These are phyloP conservation scores for Caenorhabditis virilis DNA, from an alignment of 2,888 invertebrate species.

Conservation along the genomic window DNA sequence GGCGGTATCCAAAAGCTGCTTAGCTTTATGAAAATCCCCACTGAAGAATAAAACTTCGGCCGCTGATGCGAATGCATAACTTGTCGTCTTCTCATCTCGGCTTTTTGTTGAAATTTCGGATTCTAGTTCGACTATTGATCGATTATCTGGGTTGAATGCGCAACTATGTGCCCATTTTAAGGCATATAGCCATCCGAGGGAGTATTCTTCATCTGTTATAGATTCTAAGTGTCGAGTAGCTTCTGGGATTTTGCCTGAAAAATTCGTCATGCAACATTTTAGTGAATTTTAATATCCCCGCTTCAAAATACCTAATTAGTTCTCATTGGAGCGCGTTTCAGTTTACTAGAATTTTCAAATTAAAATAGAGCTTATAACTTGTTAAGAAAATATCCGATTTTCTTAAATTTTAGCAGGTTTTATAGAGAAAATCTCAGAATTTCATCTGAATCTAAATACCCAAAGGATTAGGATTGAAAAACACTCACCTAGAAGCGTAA, in stretches of 20 bases:
- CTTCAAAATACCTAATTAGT: no score
- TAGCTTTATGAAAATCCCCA: constrained; percentile 23
- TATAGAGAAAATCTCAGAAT: no score
- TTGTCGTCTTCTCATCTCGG: constrained; percentile 24
- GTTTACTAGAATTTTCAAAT: no score
- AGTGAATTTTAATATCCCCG: no score
- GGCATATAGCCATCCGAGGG: constrained; percentile 37
- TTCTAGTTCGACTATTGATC: constrained; percentile 44
- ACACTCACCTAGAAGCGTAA: constrained; percentile 26
- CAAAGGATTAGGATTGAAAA: no score
- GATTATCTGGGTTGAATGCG: constrained; percentile 45
- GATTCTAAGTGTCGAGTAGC: constrained; percentile 54
- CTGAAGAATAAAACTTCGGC: constrained; percentile 32
- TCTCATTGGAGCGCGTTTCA: no score
- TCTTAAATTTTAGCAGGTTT: no score
- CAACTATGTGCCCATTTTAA: constrained; percentile 41
- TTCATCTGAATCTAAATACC: no score
- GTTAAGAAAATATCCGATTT: no score
- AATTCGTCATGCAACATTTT: not conserved
- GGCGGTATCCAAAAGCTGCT: constrained; percentile 25
- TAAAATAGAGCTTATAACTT: no score
- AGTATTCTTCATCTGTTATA: constrained; percentile 1
- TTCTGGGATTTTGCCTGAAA: constrained; percentile 56
- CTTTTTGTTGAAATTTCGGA: constrained; percentile 12
- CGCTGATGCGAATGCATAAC: constrained; percentile 27